Base-by-base conservation (phyloP, 2,797 vertebrate genomes). In the Cynodonichthys magdalenae region DNA sequence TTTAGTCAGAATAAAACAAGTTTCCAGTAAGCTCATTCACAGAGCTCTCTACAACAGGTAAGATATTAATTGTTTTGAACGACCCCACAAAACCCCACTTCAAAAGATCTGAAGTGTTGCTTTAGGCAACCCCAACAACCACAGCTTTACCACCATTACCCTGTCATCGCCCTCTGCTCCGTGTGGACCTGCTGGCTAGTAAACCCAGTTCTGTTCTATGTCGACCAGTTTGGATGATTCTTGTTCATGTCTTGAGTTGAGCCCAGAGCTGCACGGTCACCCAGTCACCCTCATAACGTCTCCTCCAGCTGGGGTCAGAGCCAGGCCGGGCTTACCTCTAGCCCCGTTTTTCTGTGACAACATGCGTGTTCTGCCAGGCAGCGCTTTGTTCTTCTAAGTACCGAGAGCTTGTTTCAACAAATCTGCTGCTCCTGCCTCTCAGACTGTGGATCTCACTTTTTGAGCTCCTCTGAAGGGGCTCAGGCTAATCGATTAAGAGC, bases 291-390 rank as follows among this genome's bases (percentile, higher is more conserved):
- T 50, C 47, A 39, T 82, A 75, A 86, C 81, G 78, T 31, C 59
- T 86, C 81, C 64, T 54, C 66, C 80, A 84, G 85, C 81, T 83
- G 77, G 73, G 83, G 77, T 83, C 82, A 83, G 51, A 56, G 52
- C 3, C n/a, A 63, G 80, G 79, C 77, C 67, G 58, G 15, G 50
- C 64, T 70, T 68, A 45, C 75, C 24, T 49, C 61, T 54, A 17
- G 71, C 63, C 53, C 58, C 6, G 17, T 52, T 57, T n/a, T 39
- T 59, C 44, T 51, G 57, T 59, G 54, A 87, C 82, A 82, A 79
- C 62, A 69, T 56, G 75, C 75, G 78, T 63, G 31, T 74, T 79
- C 69, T 74, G 76, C 58, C 67, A 67, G 71, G 63, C 53, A 39
- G 15, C 1, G 5, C 73, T 75, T 75, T 74, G 64, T 80, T 77